phyloP scores from a whole-genome alignment of 64 coral and sea anemone species.

The Montipora foliosa region DNA sequence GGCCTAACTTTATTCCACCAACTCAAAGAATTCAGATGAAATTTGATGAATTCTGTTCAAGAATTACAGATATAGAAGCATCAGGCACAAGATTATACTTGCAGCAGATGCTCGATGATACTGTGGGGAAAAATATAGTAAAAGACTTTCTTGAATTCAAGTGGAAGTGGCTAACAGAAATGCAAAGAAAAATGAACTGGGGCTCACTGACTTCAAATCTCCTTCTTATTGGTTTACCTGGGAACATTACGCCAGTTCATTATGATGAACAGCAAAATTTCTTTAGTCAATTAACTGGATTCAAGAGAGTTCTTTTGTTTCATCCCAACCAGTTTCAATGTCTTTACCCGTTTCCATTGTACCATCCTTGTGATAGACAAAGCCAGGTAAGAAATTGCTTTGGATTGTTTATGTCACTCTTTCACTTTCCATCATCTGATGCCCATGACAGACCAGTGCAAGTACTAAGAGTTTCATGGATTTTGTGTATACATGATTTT shows the following conservation, averaged over 20 bases:
- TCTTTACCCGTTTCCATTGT: slow-evolving; percentile 87
- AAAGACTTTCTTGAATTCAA: slow-evolving; percentile 89
- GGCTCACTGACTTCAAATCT: slow-evolving; percentile 90
- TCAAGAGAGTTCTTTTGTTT: slow-evolving; percentile 84
- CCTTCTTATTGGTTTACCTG: slow-evolving; percentile 83
- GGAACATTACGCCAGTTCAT: slow-evolving; percentile 93
- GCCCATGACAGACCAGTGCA: too few species aligned
- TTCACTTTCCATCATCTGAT: too few species aligned
- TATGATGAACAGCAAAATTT: slow-evolving; percentile 97
- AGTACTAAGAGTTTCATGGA: too few species aligned
- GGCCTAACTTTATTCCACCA: slow-evolving; percentile 87
- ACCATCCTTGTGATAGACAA: slow-evolving; percentile 96
- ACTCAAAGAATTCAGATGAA: slow-evolving; percentile 83
- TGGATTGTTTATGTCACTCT: too few species aligned
- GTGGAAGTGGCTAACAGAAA: slow-evolving; percentile 84
- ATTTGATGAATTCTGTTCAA: slow-evolving; percentile 81
- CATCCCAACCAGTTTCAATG: slow-evolving; percentile 83
- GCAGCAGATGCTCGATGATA: slow-evolving; percentile 93
- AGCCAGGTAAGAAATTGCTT: slow-evolving; percentile 72
- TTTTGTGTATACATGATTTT: too few species aligned
- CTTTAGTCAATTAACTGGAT: slow-evolving; percentile 90
- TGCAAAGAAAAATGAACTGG: slow-evolving; percentile 92
- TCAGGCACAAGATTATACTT: slow-evolving; percentile 72
- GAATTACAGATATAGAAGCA: slow-evolving; percentile 64
- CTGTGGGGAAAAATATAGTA: slow-evolving; percentile 85